phyloP scores from a whole-genome alignment of 2,797 vertebrate species.

The Falco columbarius region DNA sequence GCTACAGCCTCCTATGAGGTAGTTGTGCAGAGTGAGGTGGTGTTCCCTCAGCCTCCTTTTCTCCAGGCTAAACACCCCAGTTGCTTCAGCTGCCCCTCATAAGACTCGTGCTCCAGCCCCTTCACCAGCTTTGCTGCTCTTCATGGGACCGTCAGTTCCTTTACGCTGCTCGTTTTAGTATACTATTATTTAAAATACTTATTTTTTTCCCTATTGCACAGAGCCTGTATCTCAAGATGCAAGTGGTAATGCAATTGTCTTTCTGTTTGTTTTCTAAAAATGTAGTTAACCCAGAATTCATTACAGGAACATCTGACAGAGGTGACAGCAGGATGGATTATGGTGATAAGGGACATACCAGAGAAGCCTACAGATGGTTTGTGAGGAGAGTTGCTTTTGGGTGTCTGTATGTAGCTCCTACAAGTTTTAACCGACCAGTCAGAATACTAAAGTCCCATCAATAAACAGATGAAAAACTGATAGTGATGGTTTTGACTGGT shows the following conservation, averaged over 20 bases:
- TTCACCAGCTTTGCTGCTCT: too few species aligned
- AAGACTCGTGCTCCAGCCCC: too few species aligned
- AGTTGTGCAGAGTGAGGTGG: too few species aligned
- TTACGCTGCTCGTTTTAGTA: not conserved
- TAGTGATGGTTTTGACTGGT: not conserved
- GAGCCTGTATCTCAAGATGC: not conserved
- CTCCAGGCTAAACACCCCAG: too few species aligned
- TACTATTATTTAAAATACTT: not conserved
- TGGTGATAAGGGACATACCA: not conserved
- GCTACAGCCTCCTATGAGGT: too few species aligned
- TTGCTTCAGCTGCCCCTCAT: too few species aligned
- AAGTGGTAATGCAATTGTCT: not conserved
- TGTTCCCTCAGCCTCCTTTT: too few species aligned
- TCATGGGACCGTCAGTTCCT: not conserved
- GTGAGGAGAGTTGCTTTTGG: not conserved
- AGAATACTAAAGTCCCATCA: not conserved
- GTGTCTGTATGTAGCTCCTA: not conserved
- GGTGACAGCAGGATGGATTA: not conserved
- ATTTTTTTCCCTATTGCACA: not conserved
- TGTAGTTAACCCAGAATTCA: not conserved
- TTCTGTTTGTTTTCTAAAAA: not conserved
- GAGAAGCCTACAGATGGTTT: not conserved
- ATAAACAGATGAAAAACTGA: not conserved
- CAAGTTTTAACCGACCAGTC: not conserved
- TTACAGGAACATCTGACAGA: not conserved